Evolutionary conservation across 2,113 vertebrate genomes (phyloP).

Genomic region (Peromyscus leucopus): DNA sequence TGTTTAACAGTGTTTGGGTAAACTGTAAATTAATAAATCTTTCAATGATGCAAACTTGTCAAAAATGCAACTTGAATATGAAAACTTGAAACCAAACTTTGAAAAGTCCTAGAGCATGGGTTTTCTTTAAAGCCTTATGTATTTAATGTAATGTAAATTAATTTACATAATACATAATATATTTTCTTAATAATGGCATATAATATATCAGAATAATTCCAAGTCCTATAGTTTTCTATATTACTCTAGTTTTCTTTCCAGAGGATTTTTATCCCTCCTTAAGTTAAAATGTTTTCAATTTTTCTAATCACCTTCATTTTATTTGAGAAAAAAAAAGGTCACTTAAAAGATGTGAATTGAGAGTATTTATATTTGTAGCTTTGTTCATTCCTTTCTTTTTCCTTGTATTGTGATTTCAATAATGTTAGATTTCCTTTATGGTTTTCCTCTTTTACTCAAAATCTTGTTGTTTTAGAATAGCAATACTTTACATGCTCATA

Average conservation of each 20-base stretch:
- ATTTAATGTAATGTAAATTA: not conserved
- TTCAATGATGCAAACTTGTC: not conserved
- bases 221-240: not conserved
- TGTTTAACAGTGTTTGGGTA: not conserved
- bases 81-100: slow-evolving; percentile 59
- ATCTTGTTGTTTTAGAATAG: slow-evolving; percentile 14
- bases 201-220: not conserved
- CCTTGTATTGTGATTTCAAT: slow-evolving; percentile 29
- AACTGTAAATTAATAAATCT: slow-evolving; percentile 35
- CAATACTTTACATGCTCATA: not conserved
- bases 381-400: not conserved
- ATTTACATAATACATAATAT: not conserved
- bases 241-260: not conserved
- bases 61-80: slow-evolving; percentile 25
- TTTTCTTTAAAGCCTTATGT: not conserved
- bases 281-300: not conserved
- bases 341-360: not conserved
- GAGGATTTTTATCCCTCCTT: not conserved
- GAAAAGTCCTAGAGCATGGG: not conserved
- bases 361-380: not conserved
- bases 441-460: slow-evolving; percentile 27
- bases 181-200: not conserved
- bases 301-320: slow-evolving; percentile 18
- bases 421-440: slow-evolving; percentile 40
- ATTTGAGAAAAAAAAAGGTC: not conserved